Base-by-base conservation (phyloP, 2,113 vertebrate genomes). In the Pteropus alecto region DNA sequence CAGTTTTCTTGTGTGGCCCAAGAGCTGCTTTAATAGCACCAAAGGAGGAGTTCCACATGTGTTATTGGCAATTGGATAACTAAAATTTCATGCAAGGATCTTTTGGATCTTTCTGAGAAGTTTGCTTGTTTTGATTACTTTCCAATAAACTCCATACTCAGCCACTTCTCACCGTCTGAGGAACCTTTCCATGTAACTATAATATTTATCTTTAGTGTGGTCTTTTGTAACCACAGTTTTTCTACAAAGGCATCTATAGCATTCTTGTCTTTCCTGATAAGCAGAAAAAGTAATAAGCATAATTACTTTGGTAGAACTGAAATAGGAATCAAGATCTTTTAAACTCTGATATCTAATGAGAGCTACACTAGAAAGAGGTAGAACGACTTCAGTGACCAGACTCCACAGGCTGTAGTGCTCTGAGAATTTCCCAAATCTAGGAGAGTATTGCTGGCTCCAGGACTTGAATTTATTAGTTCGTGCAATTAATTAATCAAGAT, bases 241-340 rank as follows among this genome's bases (percentile, higher is more conserved):
- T 68, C 67, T 33, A 65, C 46, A 58, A 33, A 86, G 12, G 33
- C 56, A 38, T 78, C 65, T 73, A 73, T 14, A 78, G 12, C 9
- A 38, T 70, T 96, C 63, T 90, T 68, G 28, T n/a, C 58, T 88
- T 85, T 92, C 73, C 61, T 89, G 22, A 78, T 73, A 88, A 88
- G 38, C 51, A 93, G 58, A 90, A 43, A 90, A 74, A 61, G 8
- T 43, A 84, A 26, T 38, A 65, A 21, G 26, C 48, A 8, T 18
- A 67, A 48, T 33, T 18, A 63, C 68, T 38, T 86, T 93, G 51
- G 7, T 60, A 63, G 46, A 24, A 30, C 33, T 84, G 18, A 81
- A 43, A 76, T 30, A 84, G 16, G 60, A 87, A 60, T 26, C 19
- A 4, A 3, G 6, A 18, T 74, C 65, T 85, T 71, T 88, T 84